Percentiles rank a stretch among this genome's conserved stretches.
Evolutionary conservation across 2,113 vertebrate genomes (phyloP).

Genomic region (Pseudorectes ferrugineus): DNA sequence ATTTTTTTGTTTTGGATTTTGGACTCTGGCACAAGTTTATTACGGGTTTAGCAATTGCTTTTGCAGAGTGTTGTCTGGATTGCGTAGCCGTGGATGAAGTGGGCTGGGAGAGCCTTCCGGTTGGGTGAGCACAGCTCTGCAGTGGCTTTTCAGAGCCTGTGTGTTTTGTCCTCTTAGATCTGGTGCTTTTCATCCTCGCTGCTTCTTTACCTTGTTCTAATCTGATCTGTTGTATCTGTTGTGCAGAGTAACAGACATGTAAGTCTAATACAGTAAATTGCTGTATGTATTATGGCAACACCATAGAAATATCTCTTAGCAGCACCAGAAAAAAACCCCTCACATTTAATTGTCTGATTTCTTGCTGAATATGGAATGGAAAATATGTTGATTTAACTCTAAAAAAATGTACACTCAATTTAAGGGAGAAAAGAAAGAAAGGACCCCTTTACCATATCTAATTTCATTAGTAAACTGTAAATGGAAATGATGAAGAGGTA

Average conservation of each 20-base stretch:
- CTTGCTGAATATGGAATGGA: constrained; percentile 69
- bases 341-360: constrained; percentile 70
- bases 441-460: constrained; percentile 58
- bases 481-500: constrained; percentile 67
- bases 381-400: constrained; percentile 74
- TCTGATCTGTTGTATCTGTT: constrained; percentile 10
- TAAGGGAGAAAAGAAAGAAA: constrained; percentile 28
- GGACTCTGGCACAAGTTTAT: not conserved
- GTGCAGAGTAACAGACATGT: constrained; percentile 9
- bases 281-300: constrained; percentile 32
- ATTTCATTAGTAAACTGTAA: constrained; percentile 77
- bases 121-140: not conserved
- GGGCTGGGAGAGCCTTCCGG: not conserved
- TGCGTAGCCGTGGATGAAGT: not conserved
- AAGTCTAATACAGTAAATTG: constrained; percentile 27
- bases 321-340: not conserved
- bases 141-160: not conserved
- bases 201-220: constrained; percentile 1
- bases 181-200: not conserved
- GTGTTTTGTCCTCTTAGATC: not conserved
- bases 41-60: not conserved
- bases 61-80: not conserved
- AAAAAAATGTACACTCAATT: constrained; percentile 66
- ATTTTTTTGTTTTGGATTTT: not conserved
- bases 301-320: constrained; percentile 53